Evolutionary conservation across 2,888 invertebrate species (phyloP), one percentile per base, ranked within the genome.

Genomic region (Phlogophora meticulosa): DNA sequence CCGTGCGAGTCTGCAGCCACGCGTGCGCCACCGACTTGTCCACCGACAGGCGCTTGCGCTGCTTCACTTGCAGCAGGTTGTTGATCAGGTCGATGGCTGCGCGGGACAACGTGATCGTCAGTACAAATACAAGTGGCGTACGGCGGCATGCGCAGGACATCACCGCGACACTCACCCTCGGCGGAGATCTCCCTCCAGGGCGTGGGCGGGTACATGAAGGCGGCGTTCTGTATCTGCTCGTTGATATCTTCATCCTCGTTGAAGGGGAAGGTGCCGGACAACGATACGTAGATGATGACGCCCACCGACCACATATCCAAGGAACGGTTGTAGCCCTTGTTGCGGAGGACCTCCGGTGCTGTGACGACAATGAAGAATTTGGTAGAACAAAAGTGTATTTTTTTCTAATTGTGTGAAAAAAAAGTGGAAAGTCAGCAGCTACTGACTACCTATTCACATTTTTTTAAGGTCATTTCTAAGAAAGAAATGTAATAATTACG

Each of bases 221-320:
- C 99, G 38, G 99, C 99, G 96, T 99, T 99, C 95, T 99, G 99
- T 81, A 99, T 99, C 96, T 99, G 99, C 93, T 99, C 99, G 93
- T 99, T 98, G 88, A 99, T 99, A 92, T 99, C 99, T 95, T 99
- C 99, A 93, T 99, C 99, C 95, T 99, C 99, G 94, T 99, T 99
- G 95, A 99, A 99, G 38, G 99, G 99, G 95, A 99, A 99, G 0
- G 99, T 99, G 75, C 99, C 99, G 85, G 99, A 99, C 51, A 99
- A 96, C 76, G 99, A 99, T 57, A 99, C 99, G 94, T 99, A 99
- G 78, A 99, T 98, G 84, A 99, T 99, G 2, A 99, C 99, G 36
- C 99, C 99, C 56, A 99, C 99, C 87, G 99, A 99, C 99, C 99
- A 99, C 99, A 99, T 99, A 94, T 99, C 99, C 87, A 99, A 95